A percentile compares a stretch with the other conserved stretches of the same genome.
Conservation (phyloP, 37 sponge, comb jelly and placozoan genomes). For the Lycopodina hypogea region DNA sequence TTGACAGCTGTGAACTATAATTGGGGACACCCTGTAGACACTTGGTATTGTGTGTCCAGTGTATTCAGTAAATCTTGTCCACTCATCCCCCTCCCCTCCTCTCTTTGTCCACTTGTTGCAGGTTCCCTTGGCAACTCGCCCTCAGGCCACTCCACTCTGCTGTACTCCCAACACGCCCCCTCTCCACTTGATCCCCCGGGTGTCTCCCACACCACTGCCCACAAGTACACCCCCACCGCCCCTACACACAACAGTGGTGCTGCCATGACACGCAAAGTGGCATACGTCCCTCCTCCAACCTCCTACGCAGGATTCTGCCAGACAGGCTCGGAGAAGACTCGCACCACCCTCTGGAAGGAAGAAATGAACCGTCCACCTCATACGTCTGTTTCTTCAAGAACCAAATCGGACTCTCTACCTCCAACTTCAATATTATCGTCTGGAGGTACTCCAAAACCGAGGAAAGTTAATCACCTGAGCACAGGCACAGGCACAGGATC, state of each 20-base stretch:
- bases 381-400: too few relatives aligned
- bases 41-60: too few relatives aligned
- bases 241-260: neutral
- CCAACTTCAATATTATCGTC: too few relatives aligned
- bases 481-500: neutral
- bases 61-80: too few relatives aligned
- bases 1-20: too few relatives aligned
- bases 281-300: conserved; percentile 51
- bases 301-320: conserved; percentile 38
- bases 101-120: too few relatives aligned
- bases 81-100: too few relatives aligned
- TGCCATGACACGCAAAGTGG: conserved; percentile 48
- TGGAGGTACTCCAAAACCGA: conserved; percentile 2
- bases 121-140: neutral
- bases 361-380: neutral
- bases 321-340: neutral
- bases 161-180: neutral
- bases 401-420: too few relatives aligned
- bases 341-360: neutral
- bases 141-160: neutral
- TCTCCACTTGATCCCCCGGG: neutral
- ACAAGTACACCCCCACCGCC: neutral
- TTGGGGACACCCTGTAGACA: too few relatives aligned
- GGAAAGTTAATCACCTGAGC: conserved; percentile 3
- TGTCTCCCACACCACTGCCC: neutral